Evolutionary conservation across 2,113 vertebrate species (phyloP).

Genomic region (Poicephalus gulielmi): DNA sequence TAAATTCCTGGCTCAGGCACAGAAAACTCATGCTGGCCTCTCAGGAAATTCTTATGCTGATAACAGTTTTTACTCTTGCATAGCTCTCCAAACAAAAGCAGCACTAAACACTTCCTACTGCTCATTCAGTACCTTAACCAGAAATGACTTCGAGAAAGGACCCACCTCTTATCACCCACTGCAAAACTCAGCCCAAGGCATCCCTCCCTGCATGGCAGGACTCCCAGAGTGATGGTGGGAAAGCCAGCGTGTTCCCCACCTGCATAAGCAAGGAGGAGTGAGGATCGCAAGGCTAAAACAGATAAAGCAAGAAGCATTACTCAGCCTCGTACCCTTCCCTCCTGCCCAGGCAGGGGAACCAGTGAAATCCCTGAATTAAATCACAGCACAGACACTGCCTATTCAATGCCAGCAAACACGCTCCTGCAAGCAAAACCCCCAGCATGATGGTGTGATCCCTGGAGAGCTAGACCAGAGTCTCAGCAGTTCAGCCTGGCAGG

Average conservation of each 20-base stretch:
- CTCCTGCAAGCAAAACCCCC: background rate
- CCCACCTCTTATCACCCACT: background rate
- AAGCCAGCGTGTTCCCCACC: background rate
- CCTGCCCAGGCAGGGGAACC: background rate
- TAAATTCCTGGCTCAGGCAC: conserved; percentile 11
- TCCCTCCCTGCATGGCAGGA: background rate
- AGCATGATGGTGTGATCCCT: accelerated
- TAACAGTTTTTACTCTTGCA: background rate
- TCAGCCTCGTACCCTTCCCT: background rate
- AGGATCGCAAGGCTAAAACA: background rate
- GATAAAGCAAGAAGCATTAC: background rate
- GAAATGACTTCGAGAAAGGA: background rate
- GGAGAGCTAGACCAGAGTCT: background rate
- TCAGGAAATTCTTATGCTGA: conserved; percentile 21
- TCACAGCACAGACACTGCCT: background rate
- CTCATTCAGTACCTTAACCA: background rate
- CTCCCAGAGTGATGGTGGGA: background rate
- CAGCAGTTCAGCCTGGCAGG: background rate
- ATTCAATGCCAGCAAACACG: conserved; percentile 4
- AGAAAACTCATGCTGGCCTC: background rate
- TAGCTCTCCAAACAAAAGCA: background rate
- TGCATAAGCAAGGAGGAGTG: background rate
- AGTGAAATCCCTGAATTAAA: background rate
- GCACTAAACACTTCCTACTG: background rate
- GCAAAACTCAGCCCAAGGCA: background rate